phyloP scores from a whole-genome alignment of 30 jellyfish, hydroid and myxozoan genomes.

The Aurelia aurita complex sp. Pacific region DNA sequence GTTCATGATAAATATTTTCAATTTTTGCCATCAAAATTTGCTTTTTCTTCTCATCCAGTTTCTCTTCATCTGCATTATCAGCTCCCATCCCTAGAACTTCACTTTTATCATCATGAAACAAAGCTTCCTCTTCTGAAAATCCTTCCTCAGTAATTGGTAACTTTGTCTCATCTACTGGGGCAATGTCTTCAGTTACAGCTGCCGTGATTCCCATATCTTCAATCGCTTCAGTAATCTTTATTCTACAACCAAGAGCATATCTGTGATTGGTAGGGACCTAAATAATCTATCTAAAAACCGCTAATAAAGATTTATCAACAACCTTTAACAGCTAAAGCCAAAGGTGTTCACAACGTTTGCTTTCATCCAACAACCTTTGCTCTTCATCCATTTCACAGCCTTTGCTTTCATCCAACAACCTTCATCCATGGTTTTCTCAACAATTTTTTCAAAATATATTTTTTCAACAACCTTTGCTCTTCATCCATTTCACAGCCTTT shows the following conservation, averaged over 20 bases:
- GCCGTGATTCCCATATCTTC: conserved; percentile 51
- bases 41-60: conserved; percentile 6
- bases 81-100: not conserved
- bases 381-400: too few relatives aligned
- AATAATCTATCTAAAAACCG: too few relatives aligned
- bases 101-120: not conserved
- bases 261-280: too few relatives aligned
- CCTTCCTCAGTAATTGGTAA: conserved; percentile 15
- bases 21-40: conserved; percentile 77
- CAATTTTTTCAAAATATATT: too few relatives aligned
- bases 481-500: too few relatives aligned
- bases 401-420: too few relatives aligned
- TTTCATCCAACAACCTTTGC: too few relatives aligned
- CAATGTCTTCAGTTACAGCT: conserved; percentile 18
- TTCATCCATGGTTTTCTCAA: too few relatives aligned
- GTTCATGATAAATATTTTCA: conserved; percentile 81
- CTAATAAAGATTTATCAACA: too few relatives aligned
- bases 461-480: too few relatives aligned
- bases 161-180: conserved; percentile 1
- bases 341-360: too few relatives aligned
- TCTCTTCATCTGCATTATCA: not conserved
- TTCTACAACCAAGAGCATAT: conserved; percentile 3
- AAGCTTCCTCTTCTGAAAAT: conserved; percentile 30
- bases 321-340: too few relatives aligned
- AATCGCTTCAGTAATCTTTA: conserved; percentile 49